These are phyloP conservation scores for Brachyptera risi DNA, from an alignment of 2,888 invertebrate genomes.

Conservation along the genomic window DNA sequence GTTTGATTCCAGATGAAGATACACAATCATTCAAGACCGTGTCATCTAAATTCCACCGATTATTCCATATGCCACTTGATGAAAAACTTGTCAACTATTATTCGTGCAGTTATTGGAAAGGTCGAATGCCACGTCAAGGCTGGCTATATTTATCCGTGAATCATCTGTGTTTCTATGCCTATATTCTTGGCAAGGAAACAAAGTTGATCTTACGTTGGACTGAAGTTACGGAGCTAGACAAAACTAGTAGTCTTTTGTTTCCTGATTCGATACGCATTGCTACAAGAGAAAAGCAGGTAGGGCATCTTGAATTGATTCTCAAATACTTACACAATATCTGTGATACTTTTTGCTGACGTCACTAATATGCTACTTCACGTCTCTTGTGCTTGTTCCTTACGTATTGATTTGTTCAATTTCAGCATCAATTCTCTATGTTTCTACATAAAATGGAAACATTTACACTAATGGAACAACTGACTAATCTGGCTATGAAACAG, in stretches of 20 bases:
- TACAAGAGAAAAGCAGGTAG: slow-evolving; percentile 70
- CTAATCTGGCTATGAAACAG: slow-evolving; percentile 95
- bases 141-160: slow-evolving; percentile 96
- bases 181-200: slow-evolving; percentile 86
- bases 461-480: slow-evolving; percentile 88
- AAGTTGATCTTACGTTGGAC: slow-evolving; percentile 86
- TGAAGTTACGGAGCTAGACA: slow-evolving; percentile 76
- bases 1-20: slow-evolving; percentile 68
- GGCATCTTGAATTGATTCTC: too few species aligned
- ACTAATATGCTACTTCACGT: too few species aligned
- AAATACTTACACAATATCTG: too few species aligned
- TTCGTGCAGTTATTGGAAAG: slow-evolving; percentile 91
- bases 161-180: slow-evolving; percentile 93
- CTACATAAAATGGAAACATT: slow-evolving; percentile 85
- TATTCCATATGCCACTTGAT: slow-evolving; percentile 87
- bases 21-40: slow-evolving; percentile 72
- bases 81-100: slow-evolving; percentile 96
- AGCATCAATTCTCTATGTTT: slow-evolving; percentile 90
- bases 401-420: slow-evolving; percentile 37
- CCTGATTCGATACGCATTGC: slow-evolving; percentile 84
- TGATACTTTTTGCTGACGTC: too few species aligned
- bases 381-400: too few species aligned
- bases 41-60: slow-evolving; percentile 76
- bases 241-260: slow-evolving; percentile 71
- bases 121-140: slow-evolving; percentile 90